These are phyloP conservation scores for Diplazon laetatorius DNA, from an alignment of 2,888 invertebrate species.

Conservation along the genomic window DNA sequence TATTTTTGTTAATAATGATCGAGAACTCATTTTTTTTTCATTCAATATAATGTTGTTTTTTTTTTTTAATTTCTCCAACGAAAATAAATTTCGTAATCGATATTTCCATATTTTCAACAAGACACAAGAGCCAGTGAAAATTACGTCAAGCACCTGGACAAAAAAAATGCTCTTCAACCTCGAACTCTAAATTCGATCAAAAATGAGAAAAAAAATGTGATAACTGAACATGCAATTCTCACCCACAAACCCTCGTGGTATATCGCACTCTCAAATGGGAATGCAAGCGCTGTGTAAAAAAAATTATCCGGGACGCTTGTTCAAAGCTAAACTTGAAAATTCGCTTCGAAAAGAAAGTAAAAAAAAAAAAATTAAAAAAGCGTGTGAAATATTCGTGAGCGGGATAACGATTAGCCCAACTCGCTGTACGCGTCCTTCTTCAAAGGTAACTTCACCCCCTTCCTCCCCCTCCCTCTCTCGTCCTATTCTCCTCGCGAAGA, in stretches of 20 bases:
- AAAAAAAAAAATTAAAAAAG: background rate
- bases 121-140: too few relatives aligned
- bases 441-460: conserved; percentile 37
- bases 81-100: too few relatives aligned
- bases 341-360: background rate
- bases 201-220: too few relatives aligned
- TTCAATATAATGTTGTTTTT: too few relatives aligned
- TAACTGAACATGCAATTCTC: background rate
- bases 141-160: too few relatives aligned
- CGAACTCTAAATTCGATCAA: too few relatives aligned
- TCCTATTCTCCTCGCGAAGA: conserved; percentile 18
- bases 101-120: too few relatives aligned
- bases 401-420: conserved; percentile 44
- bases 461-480: conserved; percentile 5
- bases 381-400: conserved; percentile 39
- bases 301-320: background rate
- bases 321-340: conserved; percentile 35
- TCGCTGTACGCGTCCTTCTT: conserved; percentile 11
- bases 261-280: background rate
- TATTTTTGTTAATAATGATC: too few relatives aligned
- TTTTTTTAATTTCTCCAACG: too few relatives aligned
- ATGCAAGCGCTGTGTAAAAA: background rate
- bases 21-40: too few relatives aligned
- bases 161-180: too few relatives aligned
- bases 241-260: background rate